These are phyloP conservation scores for Episyrphus balteatus DNA, from an alignment of 1,140 invertebrate genomes.

Conservation along the genomic window DNA sequence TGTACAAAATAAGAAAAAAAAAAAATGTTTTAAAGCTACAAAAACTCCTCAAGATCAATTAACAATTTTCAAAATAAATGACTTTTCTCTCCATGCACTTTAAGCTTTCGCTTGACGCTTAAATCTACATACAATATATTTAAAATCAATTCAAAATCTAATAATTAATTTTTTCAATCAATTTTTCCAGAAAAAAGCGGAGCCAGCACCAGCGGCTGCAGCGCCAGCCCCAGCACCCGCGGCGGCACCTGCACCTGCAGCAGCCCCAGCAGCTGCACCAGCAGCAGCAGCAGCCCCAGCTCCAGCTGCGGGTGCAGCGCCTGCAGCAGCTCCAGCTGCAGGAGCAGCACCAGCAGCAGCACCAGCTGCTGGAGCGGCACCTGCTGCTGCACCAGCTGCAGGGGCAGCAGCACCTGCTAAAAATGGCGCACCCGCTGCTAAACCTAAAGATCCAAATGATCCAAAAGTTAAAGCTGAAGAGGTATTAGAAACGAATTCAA, in stretches of 20 bases:
- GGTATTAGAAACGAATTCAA: conserved; percentile 12
- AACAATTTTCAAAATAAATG: neutral
- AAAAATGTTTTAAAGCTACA: no score
- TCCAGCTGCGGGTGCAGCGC: conserved; percentile 8
- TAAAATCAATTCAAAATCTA: neutral
- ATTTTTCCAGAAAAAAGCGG: conserved; percentile 6
- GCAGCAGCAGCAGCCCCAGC: conserved; percentile 10
- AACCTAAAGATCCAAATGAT: conserved; percentile 31
- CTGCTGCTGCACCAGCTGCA: neutral
- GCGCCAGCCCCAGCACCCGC: conserved; percentile 6
- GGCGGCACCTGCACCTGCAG: conserved; percentile 16
- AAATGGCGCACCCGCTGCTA: conserved; percentile 22
- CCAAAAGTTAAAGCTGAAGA: conserved; percentile 33
- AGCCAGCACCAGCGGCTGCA: conserved; percentile 10
- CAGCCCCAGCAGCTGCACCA: conserved; percentile 12
- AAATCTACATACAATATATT: neutral
- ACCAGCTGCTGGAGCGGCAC: conserved; percentile 1
- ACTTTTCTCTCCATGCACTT: no score
- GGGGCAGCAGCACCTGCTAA: conserved; percentile 2
- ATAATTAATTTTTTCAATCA: neutral
- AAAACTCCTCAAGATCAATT: no score
- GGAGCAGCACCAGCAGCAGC: conserved; percentile 1
- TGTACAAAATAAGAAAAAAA: no score
- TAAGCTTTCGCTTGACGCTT: neutral
- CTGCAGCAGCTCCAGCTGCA: conserved; percentile 4